A percentile compares a stretch with the other conserved stretches of the same genome.
Conservation (phyloP, 2,888 invertebrate genomes). For the Melitaea athalia region DNA sequence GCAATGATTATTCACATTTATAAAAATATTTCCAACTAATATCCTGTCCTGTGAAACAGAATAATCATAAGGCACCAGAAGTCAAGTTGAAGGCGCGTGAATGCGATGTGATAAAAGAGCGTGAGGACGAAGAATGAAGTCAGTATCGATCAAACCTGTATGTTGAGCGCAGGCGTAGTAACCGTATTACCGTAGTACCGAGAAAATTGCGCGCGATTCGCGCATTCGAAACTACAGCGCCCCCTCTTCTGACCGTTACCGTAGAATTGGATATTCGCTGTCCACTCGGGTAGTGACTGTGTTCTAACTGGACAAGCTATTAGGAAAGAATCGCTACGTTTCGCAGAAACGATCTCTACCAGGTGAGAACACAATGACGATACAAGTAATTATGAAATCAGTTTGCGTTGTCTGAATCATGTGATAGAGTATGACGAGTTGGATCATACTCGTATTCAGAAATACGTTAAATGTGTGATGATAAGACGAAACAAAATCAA, state of each 20-base stretch:
- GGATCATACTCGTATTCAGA: slow-evolving; percentile 11
- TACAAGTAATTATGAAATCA: slow-evolving; percentile 46
- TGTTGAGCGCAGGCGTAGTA: slow-evolving; percentile 61
- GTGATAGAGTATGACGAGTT: slow-evolving; percentile 52
- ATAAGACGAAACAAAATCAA: not conserved
- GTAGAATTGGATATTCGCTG: slow-evolving; percentile 51
- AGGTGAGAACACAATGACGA: slow-evolving; percentile 58
- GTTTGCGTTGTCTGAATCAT: slow-evolving; percentile 56
- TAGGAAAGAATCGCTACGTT: slow-evolving; percentile 48
- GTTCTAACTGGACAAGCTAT: slow-evolving; percentile 55
- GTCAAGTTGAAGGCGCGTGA: slow-evolving; percentile 76
- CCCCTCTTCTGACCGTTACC: slow-evolving; percentile 47
- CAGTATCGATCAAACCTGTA: slow-evolving; percentile 70
- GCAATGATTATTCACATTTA: not conserved
- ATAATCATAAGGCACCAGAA: slow-evolving; percentile 44
- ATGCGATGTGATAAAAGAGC: slow-evolving; percentile 77
- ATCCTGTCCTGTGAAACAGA: slow-evolving; percentile 24
- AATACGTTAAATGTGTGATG: slow-evolving; percentile 15
- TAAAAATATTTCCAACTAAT: slow-evolving; percentile 20
- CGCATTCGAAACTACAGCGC: slow-evolving; percentile 53
- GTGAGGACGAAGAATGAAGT: slow-evolving; percentile 66
- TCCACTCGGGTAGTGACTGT: slow-evolving; percentile 68
- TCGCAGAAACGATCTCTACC: slow-evolving; percentile 50
- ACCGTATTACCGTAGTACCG: slow-evolving; percentile 45
- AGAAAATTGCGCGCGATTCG: slow-evolving; percentile 46